phyloP scores from a whole-genome alignment of 2,113 vertebrate genomes.

The Dromaius novaehollandiae region DNA sequence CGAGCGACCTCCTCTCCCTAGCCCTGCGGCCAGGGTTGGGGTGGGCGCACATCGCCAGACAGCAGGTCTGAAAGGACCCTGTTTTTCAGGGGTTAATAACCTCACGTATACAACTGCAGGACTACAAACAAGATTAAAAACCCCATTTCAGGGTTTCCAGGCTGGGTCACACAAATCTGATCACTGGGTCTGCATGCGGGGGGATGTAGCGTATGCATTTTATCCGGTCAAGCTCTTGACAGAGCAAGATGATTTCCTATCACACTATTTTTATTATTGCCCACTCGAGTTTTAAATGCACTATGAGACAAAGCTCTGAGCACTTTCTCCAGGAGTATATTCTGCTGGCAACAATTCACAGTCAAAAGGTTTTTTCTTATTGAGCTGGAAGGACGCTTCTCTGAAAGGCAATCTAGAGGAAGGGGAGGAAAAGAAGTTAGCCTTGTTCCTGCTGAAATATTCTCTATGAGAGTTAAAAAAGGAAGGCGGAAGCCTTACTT shows the following conservation, averaged over 20 bases:
- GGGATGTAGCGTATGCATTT: background rate
- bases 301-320: background rate
- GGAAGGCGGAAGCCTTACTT: no score
- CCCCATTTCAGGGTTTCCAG: background rate
- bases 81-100: background rate
- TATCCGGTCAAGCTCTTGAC: background rate
- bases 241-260: background rate
- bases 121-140: background rate
- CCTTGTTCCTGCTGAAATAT: background rate
- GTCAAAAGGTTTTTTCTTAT: background rate
- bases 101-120: background rate
- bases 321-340: background rate
- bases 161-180: background rate
- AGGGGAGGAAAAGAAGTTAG: background rate
- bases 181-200: no score
- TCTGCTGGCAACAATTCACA: background rate
- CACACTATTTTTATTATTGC: background rate
- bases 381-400: background rate
- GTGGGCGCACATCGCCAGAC: background rate
- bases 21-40: background rate
- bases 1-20: no score
- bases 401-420: background rate
- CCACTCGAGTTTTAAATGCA: background rate
- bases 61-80: background rate
- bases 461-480: background rate